Evolutionary conservation across 2,888 invertebrate species (phyloP).

Genomic region (Himalopsyche anomala): DNA sequence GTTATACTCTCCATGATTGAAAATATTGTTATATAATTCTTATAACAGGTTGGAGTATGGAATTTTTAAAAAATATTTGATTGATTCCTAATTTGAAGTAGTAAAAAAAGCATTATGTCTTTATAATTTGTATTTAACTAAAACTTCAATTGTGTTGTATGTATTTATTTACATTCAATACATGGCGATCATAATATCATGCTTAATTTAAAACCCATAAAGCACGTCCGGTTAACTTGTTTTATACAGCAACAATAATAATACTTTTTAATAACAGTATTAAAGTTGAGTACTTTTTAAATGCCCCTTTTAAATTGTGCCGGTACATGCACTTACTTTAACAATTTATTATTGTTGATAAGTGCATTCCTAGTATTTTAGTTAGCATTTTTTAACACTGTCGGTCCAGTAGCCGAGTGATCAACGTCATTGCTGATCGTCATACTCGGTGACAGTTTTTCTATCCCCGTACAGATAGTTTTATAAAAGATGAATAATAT

Average conservation of each 20-base stretch:
- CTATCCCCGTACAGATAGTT: no score
- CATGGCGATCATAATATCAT: not conserved
- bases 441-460: no score
- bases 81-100: no score
- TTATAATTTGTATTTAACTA: no score
- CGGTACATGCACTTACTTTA: conserved; percentile 32
- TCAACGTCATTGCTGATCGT: no score
- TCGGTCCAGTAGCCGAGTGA: no score
- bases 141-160: not conserved
- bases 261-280: conserved; percentile 49
- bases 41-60: no score
- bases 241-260: not conserved
- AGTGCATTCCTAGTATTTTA: not conserved
- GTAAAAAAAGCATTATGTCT: no score
- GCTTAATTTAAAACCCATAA: conserved; percentile 60
- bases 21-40: no score
- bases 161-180: not conserved
- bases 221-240: conserved; percentile 54
- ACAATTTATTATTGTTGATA: not conserved
- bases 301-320: conserved; percentile 44
- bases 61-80: no score
- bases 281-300: conserved; percentile 57
- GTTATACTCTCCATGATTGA: no score
- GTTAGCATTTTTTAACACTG: not conserved
- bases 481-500: no score